phyloP scores from a whole-genome alignment of 1,140 invertebrate genomes.

The Latrodectus geometricus region DNA sequence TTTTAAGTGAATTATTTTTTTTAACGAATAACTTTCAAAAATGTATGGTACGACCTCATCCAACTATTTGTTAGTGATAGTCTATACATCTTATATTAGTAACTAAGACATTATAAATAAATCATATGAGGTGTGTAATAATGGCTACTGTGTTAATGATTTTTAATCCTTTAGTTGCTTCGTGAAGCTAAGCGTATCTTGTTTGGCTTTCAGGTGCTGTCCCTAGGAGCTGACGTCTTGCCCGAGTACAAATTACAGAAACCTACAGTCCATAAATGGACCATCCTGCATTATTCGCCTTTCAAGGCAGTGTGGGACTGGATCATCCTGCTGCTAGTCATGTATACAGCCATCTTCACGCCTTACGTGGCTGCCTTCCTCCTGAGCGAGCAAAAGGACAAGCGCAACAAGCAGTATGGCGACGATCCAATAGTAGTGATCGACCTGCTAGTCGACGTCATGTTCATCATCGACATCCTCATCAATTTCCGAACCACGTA shows the following conservation, averaged over 20 bases:
- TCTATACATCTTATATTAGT: too few relatives aligned
- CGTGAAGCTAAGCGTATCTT: neutral
- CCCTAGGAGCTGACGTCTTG: slow-evolving; percentile 89
- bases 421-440: slow-evolving; percentile 91
- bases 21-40: too few relatives aligned
- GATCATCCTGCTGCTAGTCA: slow-evolving; percentile 96
- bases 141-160: too few relatives aligned
- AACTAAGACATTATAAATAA: too few relatives aligned
- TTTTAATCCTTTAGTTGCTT: too few relatives aligned
- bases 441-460: slow-evolving; percentile 96
- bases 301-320: slow-evolving; percentile 99
- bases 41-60: too few relatives aligned
- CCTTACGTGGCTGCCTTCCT: slow-evolving; percentile 98
- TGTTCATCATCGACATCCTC: slow-evolving; percentile 98
- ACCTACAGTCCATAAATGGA: slow-evolving; percentile 84
- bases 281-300: slow-evolving; percentile 97
- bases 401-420: slow-evolving; percentile 76
- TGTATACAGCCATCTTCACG: slow-evolving; percentile 99
- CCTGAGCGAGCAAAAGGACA: slow-evolving; percentile 84
- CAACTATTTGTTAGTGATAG: too few relatives aligned
- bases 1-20: too few relatives aligned
- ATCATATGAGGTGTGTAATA: too few relatives aligned
- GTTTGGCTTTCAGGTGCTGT: slow-evolving; percentile 80
- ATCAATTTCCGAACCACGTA: slow-evolving; percentile 99
- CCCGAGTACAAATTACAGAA: slow-evolving; percentile 90